Percentiles rank a stretch among this genome's conserved stretches.
Conservation (phyloP, 2,113 vertebrate species). For the Corythornis vintsioides region DNA sequence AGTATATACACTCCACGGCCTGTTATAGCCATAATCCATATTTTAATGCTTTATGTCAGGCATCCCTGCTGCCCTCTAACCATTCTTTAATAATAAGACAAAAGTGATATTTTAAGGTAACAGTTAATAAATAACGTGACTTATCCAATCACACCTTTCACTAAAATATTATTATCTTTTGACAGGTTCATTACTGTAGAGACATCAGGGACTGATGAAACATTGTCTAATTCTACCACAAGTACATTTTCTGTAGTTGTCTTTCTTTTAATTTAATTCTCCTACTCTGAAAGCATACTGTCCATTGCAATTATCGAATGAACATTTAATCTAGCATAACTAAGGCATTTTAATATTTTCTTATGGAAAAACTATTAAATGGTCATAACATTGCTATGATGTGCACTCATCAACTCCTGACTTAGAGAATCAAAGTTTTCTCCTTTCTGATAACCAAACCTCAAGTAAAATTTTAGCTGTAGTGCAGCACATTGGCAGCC, state of each 20-base stretch:
- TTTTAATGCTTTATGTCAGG: slow-evolving; percentile 87
- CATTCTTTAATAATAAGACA: slow-evolving; percentile 81
- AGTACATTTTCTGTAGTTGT: slow-evolving; percentile 80
- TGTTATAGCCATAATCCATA: slow-evolving; percentile 68
- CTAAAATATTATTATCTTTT: slow-evolving; percentile 89
- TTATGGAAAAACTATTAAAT: slow-evolving; percentile 80
- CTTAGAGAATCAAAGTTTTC: slow-evolving; percentile 67
- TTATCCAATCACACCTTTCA: slow-evolving; percentile 85
- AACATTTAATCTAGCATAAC: slow-evolving; percentile 81
- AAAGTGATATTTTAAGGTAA: slow-evolving; percentile 88
- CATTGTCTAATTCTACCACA: slow-evolving; percentile 82
- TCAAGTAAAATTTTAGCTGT: slow-evolving; percentile 30
- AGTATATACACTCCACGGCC: background rate
- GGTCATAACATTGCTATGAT: slow-evolving; percentile 70
- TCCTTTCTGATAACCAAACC: slow-evolving; percentile 52
- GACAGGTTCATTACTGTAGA: slow-evolving; percentile 92
- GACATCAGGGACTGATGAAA: slow-evolving; percentile 76
- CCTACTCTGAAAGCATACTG: slow-evolving; percentile 85
- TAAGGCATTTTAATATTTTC: slow-evolving; percentile 84
- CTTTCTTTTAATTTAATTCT: slow-evolving; percentile 87
- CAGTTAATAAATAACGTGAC: slow-evolving; percentile 90
- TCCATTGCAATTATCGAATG: slow-evolving; percentile 85
- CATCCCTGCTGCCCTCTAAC: slow-evolving; percentile 73
- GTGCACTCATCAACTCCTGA: slow-evolving; percentile 62
- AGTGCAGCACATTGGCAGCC: background rate